These are phyloP conservation scores for Holcopasites calliopsidis DNA, from an alignment of 1,140 invertebrate genomes.

Conservation along the genomic window DNA sequence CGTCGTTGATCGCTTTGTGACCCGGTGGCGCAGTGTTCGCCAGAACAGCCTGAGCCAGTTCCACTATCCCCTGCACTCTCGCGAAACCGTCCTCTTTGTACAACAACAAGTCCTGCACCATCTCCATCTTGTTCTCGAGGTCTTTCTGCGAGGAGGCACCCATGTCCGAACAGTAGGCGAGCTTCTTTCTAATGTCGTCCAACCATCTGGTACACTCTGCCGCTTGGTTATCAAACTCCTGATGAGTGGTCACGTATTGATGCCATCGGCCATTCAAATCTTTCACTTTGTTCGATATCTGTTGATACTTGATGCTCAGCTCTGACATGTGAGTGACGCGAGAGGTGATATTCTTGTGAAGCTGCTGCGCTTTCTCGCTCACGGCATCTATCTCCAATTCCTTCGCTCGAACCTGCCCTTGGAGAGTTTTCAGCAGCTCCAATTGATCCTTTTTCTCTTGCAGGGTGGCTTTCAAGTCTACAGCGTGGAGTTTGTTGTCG, in stretches of 20 bases:
- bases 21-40: slow-evolving; percentile 94
- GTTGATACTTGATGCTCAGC: slow-evolving; percentile 93
- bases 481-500: slow-evolving; percentile 92
- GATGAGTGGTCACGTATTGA: slow-evolving; percentile 92
- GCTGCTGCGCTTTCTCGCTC: slow-evolving; percentile 92
- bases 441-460: slow-evolving; percentile 92
- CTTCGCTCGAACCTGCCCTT: slow-evolving; percentile 93
- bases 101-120: slow-evolving; percentile 91
- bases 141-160: slow-evolving; percentile 91
- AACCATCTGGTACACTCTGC: slow-evolving; percentile 91
- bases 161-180: slow-evolving; percentile 91
- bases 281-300: slow-evolving; percentile 93
- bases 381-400: slow-evolving; percentile 96
- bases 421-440: slow-evolving; percentile 87
- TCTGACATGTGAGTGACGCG: slow-evolving; percentile 91
- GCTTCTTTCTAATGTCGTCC: slow-evolving; percentile 90
- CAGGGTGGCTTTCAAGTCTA: slow-evolving; percentile 92
- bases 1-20: slow-evolving; percentile 91
- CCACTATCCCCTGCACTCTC: slow-evolving; percentile 92
- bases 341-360: slow-evolving; percentile 85
- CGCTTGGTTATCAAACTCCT: slow-evolving; percentile 91
- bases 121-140: slow-evolving; percentile 90
- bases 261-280: slow-evolving; percentile 95
- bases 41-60: slow-evolving; percentile 94
- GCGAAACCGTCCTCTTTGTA: slow-evolving; percentile 95